Base-by-base conservation (phyloP, 2,113 vertebrate genomes). In the Jacana jacana region DNA sequence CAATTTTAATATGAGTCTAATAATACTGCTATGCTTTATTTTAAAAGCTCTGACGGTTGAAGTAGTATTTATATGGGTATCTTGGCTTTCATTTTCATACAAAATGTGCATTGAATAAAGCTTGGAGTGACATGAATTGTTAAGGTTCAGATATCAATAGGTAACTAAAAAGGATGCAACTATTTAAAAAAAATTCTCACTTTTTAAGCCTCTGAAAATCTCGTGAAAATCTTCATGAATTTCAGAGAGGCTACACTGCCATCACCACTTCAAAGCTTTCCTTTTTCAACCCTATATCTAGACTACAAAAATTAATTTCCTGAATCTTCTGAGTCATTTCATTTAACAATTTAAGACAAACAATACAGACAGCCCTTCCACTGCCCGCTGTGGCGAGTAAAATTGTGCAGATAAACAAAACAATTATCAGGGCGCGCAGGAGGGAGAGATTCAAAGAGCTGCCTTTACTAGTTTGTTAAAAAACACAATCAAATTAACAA, bases 271-370 rank as follows among this genome's bases (percentile, higher is more conserved):
- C 95, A 96, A 96, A 91, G 93, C 90, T 52, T 71, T 70, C 91
- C 68, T 80, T 88, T 86, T 66, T 46, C 44, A 9, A 2, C 61
- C 86, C 61, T 52, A 37, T 40, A 95, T 78, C 77, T 44, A 61
- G 86, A 42, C 72, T 86, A 65, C 82, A 93, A 87, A 97, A 96
- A 95, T 97, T 97, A 96, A 97, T 96, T 97, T 96, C 96, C 92
- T 90, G 93, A 76, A 88, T 88, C 95, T 95, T 95, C 83, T 86
- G 88, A 95, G 82, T 78, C 57, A 93, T 91, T 96, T 96, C 90
- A 96, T 95, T 95, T 96, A 92, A 91, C 81, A 88, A 28, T 88
- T 89, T 92, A 81, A 88, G 86, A 85, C 80, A 97, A 94, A 97
- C 84, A 94, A 93, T 20, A 75, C 61, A 70, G 64, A 57, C 61